Conservation (phyloP, 2,113 vertebrate species). For the Haemorhous mexicanus region DNA sequence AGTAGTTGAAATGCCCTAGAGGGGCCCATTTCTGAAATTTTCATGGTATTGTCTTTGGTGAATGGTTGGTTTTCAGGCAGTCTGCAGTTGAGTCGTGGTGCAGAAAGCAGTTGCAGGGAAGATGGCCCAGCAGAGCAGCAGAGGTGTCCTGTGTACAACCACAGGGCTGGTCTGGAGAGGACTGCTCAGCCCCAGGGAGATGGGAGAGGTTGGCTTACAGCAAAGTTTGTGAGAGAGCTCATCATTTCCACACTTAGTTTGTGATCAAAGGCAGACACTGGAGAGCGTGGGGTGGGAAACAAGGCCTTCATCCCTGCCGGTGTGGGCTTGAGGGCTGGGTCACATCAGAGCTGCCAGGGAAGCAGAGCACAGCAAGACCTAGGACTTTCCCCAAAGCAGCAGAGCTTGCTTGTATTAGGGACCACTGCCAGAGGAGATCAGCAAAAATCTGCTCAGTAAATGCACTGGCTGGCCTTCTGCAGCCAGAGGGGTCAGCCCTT, state of each 20-base stretch:
- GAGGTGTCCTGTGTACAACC: background rate
- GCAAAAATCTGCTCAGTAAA: background rate
- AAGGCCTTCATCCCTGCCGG: background rate
- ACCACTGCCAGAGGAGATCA: background rate
- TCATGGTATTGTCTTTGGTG: background rate
- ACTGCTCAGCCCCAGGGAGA: background rate
- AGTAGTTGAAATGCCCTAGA: background rate
- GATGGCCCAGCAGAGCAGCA: background rate
- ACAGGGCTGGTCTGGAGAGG: background rate
- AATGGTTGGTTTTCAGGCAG: background rate
- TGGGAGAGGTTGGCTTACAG: background rate
- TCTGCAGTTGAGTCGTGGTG: fast-evolving
- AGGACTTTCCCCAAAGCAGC: background rate
- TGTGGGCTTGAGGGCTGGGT: background rate
- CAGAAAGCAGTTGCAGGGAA: background rate
- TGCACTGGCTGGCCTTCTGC: background rate
- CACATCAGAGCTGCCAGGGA: background rate
- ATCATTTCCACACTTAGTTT: background rate
- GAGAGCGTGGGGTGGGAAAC: background rate
- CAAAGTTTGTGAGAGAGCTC: background rate
- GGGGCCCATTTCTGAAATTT: background rate
- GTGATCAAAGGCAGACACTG: background rate
- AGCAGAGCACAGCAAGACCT: background rate
- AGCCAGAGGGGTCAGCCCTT: background rate
- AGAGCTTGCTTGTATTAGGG: background rate